Evolutionary conservation across 2,797 vertebrate species (phyloP), one percentile per base, ranked within the genome.

Genomic region (Chlorospingus semifuscus): DNA sequence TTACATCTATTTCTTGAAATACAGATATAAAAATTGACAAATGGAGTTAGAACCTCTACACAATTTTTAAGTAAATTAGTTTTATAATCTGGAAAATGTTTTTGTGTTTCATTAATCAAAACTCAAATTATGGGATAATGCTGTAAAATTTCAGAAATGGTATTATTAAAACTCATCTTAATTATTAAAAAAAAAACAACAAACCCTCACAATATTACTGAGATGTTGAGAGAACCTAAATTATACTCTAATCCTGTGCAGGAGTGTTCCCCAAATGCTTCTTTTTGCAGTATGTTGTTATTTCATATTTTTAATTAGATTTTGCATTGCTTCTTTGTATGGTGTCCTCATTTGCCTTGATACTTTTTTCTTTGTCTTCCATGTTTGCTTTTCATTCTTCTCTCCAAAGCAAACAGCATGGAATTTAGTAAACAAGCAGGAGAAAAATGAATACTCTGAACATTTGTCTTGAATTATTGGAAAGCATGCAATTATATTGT

Each of bases 381-480:
- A 8, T 89, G n/a, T 87, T 92, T 92, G 46, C 29, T 89, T 93
- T 95, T 89, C 12, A 27, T 85, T 87, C 41, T 92, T 89, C n/a
- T 91, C 72, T 75, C 6, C 78, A 84, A 94, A 86, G 32, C 53
- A 86, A 89, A 89, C 44, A 80, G n/a, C 37, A 47, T 41, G 49
- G 32, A 32, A 72, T 60, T 22, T 55, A 75, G 57, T 68, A 92
- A 94, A 87, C 83, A 90, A 84, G 84, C 63, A 36, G 29, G 44
- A 77, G 47, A 84, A 87, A 69, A 86, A 84, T 42, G 8, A 85
- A 60, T 91, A 50, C 22, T 47, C 41, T 34, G n/a, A 69, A 36
- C 50, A 87, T 95, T 95, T 94, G 26, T 70, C 29, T 93, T 75
- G 64, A 80, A 89, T 92, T 85, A 80, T 27, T 80, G 36, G 91